A percentile compares a stretch with the other conserved stretches of the same genome.
These are phyloP conservation scores for Hermetia illucens DNA, from an alignment of 1,140 invertebrate genomes.

Conservation along the genomic window DNA sequence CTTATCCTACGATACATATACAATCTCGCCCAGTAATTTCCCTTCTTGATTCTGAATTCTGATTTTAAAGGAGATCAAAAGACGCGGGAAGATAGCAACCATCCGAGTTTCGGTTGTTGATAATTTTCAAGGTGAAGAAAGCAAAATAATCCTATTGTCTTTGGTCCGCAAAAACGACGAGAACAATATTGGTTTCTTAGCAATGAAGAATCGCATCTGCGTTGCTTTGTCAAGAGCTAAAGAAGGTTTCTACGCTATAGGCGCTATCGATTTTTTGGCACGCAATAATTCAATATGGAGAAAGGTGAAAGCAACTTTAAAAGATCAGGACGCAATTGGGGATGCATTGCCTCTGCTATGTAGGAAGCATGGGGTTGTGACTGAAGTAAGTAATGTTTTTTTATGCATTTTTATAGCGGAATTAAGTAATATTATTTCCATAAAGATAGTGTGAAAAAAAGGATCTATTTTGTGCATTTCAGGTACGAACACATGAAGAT, in stretches of 20 bases:
- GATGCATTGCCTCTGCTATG: slow-evolving; percentile 31
- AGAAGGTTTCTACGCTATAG: slow-evolving; percentile 45
- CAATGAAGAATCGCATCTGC: slow-evolving; percentile 60
- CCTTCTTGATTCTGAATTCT: slow-evolving; percentile 39
- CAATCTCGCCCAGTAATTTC: too few relatives aligned
- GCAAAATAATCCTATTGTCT: slow-evolving; percentile 69
- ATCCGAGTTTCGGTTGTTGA: slow-evolving; percentile 52
- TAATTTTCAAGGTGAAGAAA: slow-evolving; percentile 78
- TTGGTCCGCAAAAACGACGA: slow-evolving; percentile 59
- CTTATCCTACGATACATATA: too few relatives aligned
- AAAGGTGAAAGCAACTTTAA: slow-evolving; percentile 33
- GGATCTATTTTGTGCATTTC: too few relatives aligned
- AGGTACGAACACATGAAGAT: too few relatives aligned
- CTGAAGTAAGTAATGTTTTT: slow-evolving; percentile 25
- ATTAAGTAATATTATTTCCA: too few relatives aligned
- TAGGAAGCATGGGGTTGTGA: slow-evolving; percentile 14
- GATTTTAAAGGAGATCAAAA: slow-evolving; percentile 58
- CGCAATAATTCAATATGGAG: slow-evolving; percentile 36
- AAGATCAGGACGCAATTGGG: slow-evolving; percentile 31
- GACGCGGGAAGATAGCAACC: too few relatives aligned
- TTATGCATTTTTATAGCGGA: too few relatives aligned
- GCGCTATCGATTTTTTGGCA: slow-evolving; percentile 49
- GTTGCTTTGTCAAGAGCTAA: slow-evolving; percentile 72
- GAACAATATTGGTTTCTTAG: slow-evolving; percentile 62
- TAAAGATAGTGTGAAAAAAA: too few relatives aligned